Conservation (phyloP, 2,888 invertebrate genomes). For the Tenthredo amoena region DNA sequence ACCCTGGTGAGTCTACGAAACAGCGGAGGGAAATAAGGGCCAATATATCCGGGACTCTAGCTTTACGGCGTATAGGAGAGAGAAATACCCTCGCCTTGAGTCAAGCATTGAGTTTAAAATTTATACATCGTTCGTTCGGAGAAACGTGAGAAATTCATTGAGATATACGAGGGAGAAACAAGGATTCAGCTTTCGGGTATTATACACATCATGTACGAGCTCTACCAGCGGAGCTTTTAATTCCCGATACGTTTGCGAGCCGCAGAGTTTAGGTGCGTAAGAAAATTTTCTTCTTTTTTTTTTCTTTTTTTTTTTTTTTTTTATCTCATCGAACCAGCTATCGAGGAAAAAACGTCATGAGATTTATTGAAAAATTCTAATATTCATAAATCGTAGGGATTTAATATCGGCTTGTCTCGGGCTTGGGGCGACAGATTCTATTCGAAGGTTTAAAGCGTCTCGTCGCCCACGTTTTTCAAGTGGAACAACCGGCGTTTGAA, state of each 20-base stretch:
- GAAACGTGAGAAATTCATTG: slow-evolving; percentile 28
- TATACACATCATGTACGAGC: not conserved
- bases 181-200: not conserved
- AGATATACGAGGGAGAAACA: not conserved
- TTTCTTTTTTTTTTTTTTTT: too few species aligned
- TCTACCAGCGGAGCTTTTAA: not conserved
- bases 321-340: not conserved
- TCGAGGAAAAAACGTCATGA: not conserved
- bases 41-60: slow-evolving; percentile 17
- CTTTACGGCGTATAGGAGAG: not conserved
- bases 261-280: not conserved
- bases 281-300: not conserved
- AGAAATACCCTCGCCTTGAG: not conserved
- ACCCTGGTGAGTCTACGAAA: slow-evolving; percentile 22
- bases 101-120: slow-evolving; percentile 21
- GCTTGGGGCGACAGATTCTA: slow-evolving; percentile 35
- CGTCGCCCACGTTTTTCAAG: slow-evolving; percentile 3
- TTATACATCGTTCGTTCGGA: slow-evolving; percentile 18
- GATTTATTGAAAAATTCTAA: slow-evolving; percentile 44
- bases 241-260: not conserved
- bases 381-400: slow-evolving; percentile 38
- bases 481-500: not conserved
- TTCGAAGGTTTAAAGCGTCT: not conserved
- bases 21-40: slow-evolving; percentile 45
- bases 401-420: slow-evolving; percentile 43